Conservation (phyloP, 2,113 vertebrate species). For the Oncorhynchus masou region DNA sequence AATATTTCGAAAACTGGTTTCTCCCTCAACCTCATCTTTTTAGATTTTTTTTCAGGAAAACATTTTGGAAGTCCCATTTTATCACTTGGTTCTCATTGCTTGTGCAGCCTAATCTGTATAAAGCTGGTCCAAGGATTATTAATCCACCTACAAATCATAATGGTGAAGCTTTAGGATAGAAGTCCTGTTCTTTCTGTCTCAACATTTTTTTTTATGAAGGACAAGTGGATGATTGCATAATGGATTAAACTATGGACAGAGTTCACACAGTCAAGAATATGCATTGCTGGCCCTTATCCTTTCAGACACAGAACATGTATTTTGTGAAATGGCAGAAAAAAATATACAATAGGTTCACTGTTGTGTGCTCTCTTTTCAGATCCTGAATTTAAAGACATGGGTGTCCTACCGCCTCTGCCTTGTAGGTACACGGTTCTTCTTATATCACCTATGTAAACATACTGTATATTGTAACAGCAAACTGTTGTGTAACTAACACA, state of each 20-base stretch:
- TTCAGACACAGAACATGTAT: no score
- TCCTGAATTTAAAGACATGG: constrained; percentile 91
- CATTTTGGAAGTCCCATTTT: background rate
- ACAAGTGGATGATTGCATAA: constrained; percentile 33
- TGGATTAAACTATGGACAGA: constrained; percentile 10
- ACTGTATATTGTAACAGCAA: no score
- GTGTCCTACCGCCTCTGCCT: constrained; percentile 84
- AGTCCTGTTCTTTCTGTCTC: no score
- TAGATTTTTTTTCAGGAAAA: background rate
- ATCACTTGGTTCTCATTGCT: constrained; percentile 15
- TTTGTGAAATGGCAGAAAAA: background rate
- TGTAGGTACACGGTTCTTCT: constrained; percentile 75
- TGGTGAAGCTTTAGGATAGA: no score
- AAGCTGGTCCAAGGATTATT: constrained; percentile 62
- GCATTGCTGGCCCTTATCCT: no score
- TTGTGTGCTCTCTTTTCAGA: constrained; percentile 77
- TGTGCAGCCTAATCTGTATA: constrained; percentile 60
- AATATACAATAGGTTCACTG: background rate
- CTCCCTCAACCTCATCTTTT: no score
- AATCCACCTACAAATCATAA: constrained; percentile 58
- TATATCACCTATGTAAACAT: no score
- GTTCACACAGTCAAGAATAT: no score
- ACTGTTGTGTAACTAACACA: background rate
- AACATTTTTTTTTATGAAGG: constrained; percentile 31
- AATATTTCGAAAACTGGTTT: background rate